Conservation (phyloP, 2,797 vertebrate genomes). For the Brachyrhaphis roseni region DNA sequence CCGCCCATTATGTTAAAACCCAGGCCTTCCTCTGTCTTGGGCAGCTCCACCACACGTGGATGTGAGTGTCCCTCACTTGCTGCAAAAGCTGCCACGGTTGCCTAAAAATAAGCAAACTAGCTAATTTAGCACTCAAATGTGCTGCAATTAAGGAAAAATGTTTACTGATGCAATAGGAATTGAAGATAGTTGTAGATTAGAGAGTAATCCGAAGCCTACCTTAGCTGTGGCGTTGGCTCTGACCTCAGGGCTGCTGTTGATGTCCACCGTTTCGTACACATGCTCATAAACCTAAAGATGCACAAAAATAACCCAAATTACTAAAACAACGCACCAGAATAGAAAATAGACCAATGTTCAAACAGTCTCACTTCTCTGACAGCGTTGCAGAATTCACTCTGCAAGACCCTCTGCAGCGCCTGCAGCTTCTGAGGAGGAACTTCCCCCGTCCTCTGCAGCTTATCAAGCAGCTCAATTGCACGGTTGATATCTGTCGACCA, state of each 20-base stretch:
- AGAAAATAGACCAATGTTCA: background rate
- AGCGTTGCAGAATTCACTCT: conserved; percentile 98
- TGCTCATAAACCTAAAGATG: conserved; percentile 95
- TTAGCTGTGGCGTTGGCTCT: conserved; percentile 98
- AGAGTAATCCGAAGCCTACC: conserved; percentile 75
- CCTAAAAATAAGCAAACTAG: conserved; percentile 73
- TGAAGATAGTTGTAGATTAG: background rate
- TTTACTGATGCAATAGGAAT: background rate
- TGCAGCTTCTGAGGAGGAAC: conserved; percentile 98
- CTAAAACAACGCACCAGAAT: conserved; percentile 7
- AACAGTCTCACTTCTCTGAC: conserved; percentile 90
- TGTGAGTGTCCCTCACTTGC: conserved; percentile 98
- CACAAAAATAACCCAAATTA: conserved; percentile 19
- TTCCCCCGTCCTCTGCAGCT: conserved; percentile 95
- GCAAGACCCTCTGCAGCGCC: conserved; percentile 95
- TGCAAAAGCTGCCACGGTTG: conserved; percentile 97
- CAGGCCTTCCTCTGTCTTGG: conserved; percentile 97
- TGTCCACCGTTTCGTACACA: conserved; percentile 98
- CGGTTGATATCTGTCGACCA: conserved; percentile 91
- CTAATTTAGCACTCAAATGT: conserved; percentile 12
- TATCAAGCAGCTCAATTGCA: conserved; percentile 96
- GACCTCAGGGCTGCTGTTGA: conserved; percentile 98
- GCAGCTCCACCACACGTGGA: conserved; percentile 95
- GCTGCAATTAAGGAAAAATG: background rate
- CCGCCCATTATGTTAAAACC: conserved; percentile 99